Evolutionary conservation across 2,113 vertebrate genomes (phyloP), one percentile per base, ranked within the genome.

Genomic region (Recurvirostra avosetta): DNA sequence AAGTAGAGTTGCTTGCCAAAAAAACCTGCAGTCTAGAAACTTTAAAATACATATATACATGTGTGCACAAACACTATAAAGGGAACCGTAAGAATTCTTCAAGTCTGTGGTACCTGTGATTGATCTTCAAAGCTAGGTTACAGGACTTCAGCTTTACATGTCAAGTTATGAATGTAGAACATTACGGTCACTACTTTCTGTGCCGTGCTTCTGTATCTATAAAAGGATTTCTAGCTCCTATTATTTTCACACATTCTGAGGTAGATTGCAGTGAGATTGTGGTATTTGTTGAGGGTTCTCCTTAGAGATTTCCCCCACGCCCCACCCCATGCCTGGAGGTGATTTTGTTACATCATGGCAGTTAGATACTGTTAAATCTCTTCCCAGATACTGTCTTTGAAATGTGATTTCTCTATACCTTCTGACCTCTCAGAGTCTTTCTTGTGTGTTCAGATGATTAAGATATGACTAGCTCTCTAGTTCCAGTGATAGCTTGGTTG

Each of bases 311-410:
- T 36, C 15, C 2, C 6, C 10, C 38, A 25, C 12, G 10, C 49
- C 8, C 7, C 7, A 0, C 11, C 4, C 22, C 5, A 2, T 29
- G 18, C 7, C 15, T 75, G 25, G 8, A 49, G 2, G 5, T 1
- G 3, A 41, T 66, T 61, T 72, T 72, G 12, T 61, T 77, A 59
- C 12, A 23, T 78, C 8, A 8, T 61, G n/a, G 19, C 45, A 67
- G 25, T 79, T 62, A 74, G 36, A 12, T 29, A 36, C 25, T 62
- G 36, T 40, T 88, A 82, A 66, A 82, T 85, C 12, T 92, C 22
- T 84, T 92, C 30, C 8, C 8, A 52, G 14, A 77, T n/a, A 20
- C 11, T 71, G 27, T 66, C 7, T 67, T 84, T 81, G 47, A 77
- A 77, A 47, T 77, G 9, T 41, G 4, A 0, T 86, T 68, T 81